A percentile compares a stretch with the other conserved stretches of the same genome.
These are phyloP conservation scores for Acanthosepion esculentum DNA, from an alignment of 2,888 invertebrate species.

Conservation along the genomic window DNA sequence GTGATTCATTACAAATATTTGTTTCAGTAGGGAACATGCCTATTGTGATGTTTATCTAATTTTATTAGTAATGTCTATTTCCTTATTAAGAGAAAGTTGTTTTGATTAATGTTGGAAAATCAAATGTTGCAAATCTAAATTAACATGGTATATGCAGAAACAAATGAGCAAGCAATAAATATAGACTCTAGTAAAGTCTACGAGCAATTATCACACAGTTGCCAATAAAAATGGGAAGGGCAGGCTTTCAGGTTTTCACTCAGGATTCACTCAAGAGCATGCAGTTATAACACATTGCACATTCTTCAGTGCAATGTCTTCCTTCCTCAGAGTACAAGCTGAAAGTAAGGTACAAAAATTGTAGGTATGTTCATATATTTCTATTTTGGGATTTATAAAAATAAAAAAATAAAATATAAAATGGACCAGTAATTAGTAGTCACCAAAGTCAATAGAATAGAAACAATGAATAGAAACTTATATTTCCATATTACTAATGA, in stretches of 20 bases:
- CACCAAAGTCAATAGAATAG: not conserved
- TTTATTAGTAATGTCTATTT: not conserved
- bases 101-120: not conserved
- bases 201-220: not conserved
- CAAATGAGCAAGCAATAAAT: constrained; percentile 11
- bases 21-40: not conserved
- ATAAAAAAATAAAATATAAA: not conserved
- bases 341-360: not conserved
- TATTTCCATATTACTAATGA: not conserved
- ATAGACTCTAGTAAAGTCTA: constrained; percentile 14
- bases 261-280: too few relatives aligned
- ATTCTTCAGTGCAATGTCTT: not conserved
- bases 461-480: not conserved
- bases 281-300: constrained; percentile 14
- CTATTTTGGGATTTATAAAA: not conserved
- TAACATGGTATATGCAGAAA: constrained; percentile 33
- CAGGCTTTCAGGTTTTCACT: not conserved
- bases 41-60: not conserved
- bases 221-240: constrained; percentile 5
- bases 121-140: constrained; percentile 23
- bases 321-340: not conserved
- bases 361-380: not conserved
- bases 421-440: not conserved
- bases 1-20: not conserved
- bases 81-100: not conserved